Percentiles rank a stretch among this genome's conserved stretches.
Conservation (phyloP, 2,113 vertebrate genomes). For the Ctenomys sociabilis region DNA sequence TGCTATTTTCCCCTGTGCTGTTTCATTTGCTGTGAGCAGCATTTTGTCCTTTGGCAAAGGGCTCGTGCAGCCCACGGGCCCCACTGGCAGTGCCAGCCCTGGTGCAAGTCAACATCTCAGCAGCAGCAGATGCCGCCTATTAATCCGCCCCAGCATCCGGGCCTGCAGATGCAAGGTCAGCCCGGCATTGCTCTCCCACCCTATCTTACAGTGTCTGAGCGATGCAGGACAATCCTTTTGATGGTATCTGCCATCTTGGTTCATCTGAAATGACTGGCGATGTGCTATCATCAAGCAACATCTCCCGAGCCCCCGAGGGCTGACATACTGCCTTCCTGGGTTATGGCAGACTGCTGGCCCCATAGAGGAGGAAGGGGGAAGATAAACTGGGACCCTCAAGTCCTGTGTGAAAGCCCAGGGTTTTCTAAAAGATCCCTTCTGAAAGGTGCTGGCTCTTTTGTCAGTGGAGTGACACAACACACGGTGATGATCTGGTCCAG, state of each 20-base stretch:
- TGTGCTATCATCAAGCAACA: not conserved
- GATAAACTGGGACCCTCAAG: not conserved
- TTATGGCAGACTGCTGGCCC: not conserved
- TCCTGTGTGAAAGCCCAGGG: not conserved
- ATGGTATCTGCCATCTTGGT: not conserved
- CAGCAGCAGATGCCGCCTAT: slow-evolving; percentile 18
- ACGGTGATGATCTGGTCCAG: not conserved
- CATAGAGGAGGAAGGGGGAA: not conserved
- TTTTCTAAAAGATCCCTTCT: slow-evolving; percentile 24
- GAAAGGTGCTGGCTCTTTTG: not conserved
- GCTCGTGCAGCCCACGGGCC: not conserved
- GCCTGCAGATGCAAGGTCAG: not conserved
- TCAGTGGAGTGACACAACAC: not conserved
- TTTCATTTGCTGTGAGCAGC: slow-evolving; percentile 30
- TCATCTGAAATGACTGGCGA: not conserved
- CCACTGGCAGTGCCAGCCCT: not conserved
- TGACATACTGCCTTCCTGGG: not conserved
- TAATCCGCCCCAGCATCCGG: not conserved
- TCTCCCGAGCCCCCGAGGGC: not conserved
- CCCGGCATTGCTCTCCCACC: not conserved
- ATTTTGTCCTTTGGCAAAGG: slow-evolving; percentile 35
- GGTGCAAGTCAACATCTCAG: not conserved
- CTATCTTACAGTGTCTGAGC: not conserved
- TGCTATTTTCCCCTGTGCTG: not conserved
- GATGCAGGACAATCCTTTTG: not conserved